Evolutionary conservation across 2,797 vertebrate species (phyloP).

Genomic region (Dromococcyx pavoninus): DNA sequence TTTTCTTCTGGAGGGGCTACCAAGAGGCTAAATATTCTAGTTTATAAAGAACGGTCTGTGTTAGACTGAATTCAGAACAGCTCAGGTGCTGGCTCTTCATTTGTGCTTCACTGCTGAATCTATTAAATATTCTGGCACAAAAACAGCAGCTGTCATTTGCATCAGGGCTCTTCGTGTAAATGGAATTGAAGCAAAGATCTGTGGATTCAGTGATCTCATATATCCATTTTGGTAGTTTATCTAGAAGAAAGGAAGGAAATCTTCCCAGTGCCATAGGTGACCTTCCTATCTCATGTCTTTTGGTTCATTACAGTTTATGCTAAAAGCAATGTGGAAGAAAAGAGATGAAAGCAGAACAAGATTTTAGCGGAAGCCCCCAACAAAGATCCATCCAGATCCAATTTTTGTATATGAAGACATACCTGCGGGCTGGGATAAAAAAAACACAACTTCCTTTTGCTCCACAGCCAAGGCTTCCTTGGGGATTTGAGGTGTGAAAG

Average conservation of each 20-base stretch:
- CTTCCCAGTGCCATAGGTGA: background rate
- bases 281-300: background rate
- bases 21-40: background rate
- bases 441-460: background rate
- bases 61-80: background rate
- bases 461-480: background rate
- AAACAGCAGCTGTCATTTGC: background rate
- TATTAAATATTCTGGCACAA: background rate
- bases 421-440: background rate
- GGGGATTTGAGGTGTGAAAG: background rate
- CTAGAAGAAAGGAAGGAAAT: background rate
- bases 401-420: background rate
- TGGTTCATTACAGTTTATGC: background rate
- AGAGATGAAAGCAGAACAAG: background rate
- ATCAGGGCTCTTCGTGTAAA: accelerated
- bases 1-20: background rate
- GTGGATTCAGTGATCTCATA: background rate
- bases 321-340: background rate
- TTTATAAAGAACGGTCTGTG: background rate
- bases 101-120: background rate
- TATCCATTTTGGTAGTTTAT: background rate
- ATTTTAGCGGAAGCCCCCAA: background rate
- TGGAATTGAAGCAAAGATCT: background rate
- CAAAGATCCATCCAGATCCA: background rate
- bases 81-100: background rate